These are phyloP conservation scores for Jordanella pulchra DNA, from an alignment of 2,797 vertebrate genomes.

Conservation along the genomic window DNA sequence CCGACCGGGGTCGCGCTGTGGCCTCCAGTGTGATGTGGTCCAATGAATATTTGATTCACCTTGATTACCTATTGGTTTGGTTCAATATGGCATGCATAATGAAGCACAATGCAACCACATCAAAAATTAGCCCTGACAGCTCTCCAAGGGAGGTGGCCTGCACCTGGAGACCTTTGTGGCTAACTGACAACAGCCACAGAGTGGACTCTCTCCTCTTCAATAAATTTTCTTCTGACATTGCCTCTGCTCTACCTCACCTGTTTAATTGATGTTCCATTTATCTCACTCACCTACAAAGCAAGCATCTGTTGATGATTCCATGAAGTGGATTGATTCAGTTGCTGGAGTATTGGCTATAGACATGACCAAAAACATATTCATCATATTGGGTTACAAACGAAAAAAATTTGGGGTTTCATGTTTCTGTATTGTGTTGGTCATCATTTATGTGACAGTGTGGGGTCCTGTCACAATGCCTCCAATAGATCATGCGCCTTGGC, in stretches of 20 bases:
- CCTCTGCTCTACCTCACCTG: slow-evolving; percentile 16
- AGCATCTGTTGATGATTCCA: slow-evolving; percentile 35
- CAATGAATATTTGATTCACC: slow-evolving; percentile 76
- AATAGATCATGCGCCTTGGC: too few species aligned
- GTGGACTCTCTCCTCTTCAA: not conserved
- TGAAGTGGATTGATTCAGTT: slow-evolving; percentile 33
- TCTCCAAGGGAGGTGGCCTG: slow-evolving; percentile 5
- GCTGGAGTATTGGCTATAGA: slow-evolving; percentile 22
- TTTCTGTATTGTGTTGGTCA: too few species aligned
- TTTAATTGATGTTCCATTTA: slow-evolving; percentile 44
- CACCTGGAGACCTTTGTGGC: slow-evolving; percentile 20
- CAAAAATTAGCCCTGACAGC: slow-evolving; percentile 34
- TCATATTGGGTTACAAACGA: slow-evolving; percentile 8
- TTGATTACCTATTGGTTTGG: slow-evolving; percentile 71
- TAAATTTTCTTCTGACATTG: slow-evolving; percentile 3
- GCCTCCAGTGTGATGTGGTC: slow-evolving; percentile 55
- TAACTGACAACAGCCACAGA: not conserved
- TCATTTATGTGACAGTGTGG: too few species aligned
- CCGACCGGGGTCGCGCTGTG: slow-evolving; percentile 14
- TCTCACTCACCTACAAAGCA: slow-evolving; percentile 30
- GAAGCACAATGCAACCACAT: slow-evolving; percentile 37
- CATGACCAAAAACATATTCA: not conserved
- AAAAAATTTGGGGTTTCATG: too few species aligned
- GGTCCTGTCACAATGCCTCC: too few species aligned
- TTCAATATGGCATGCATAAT: slow-evolving; percentile 73